These are phyloP conservation scores for Albula glossodonta DNA, from an alignment of 2,113 vertebrate species.

Conservation along the genomic window DNA sequence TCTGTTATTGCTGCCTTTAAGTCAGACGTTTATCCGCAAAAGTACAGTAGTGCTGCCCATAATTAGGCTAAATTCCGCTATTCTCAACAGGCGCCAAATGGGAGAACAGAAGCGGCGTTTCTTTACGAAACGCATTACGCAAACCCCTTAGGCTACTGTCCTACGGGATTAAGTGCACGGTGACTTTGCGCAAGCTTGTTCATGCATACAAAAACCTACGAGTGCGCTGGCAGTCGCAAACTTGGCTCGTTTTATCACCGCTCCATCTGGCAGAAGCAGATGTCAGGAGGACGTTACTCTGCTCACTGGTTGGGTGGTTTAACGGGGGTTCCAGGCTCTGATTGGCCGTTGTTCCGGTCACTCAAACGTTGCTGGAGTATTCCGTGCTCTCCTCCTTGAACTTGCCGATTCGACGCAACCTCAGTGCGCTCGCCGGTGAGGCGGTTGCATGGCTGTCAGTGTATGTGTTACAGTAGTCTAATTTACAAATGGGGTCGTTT, in stretches of 20 bases:
- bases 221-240: not conserved
- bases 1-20: not conserved
- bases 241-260: slow-evolving; percentile 1
- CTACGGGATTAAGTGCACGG: not conserved
- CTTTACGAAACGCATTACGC: not conserved
- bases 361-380: not conserved
- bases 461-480: slow-evolving; percentile 2
- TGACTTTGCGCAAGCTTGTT: not conserved
- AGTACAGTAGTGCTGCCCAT: not conserved
- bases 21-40: not conserved
- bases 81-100: not conserved
- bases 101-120: not conserved
- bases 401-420: not conserved
- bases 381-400: not conserved
- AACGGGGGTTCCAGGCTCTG: not conserved
- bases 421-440: not conserved
- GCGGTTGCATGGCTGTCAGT: slow-evolving; percentile 5
- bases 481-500: slow-evolving; percentile 11
- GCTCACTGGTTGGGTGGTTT: not conserved
- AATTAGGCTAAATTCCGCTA: not conserved
- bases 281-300: not conserved
- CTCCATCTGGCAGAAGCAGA: slow-evolving; percentile 10
- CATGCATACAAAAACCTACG: not conserved
- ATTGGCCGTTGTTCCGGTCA: not conserved
- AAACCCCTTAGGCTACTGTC: not conserved